Base-by-base conservation (phyloP, 2,113 vertebrate species). In the Oreochromis niloticus region DNA sequence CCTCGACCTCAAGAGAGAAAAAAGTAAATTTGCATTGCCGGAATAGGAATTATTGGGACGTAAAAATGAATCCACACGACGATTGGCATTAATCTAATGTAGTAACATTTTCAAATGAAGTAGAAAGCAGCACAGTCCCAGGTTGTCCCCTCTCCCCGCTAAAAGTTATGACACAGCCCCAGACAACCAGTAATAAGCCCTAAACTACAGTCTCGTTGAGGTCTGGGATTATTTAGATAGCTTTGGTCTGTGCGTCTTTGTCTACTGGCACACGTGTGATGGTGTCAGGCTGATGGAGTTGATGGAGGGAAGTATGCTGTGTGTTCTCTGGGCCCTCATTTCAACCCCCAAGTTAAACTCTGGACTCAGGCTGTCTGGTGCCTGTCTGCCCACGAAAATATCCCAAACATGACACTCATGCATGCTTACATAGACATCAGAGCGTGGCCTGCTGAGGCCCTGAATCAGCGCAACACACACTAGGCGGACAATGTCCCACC, bases 301-400 rank as follows among this genome's bases (percentile, higher is more conserved):
- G 61, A 68, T 68, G 19, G 66, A 81, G 36, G 68, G 57, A 91
- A 34, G 34, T 55, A 14, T 82, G 66, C 17, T 85, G 41, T 56
- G 32, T 78, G 61, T 82, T 84, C 24, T 75, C 24, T 22, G 27
- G 43, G 14, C 81, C 30, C 16, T 46, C 24, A 56, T 80, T 87
- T 82, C 43, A 85, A 80, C 80, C 90, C 85, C 84, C 50, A 63
- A 92, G 88, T 81, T 87, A 68, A 88, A 84, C 90, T 89, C 86
- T 73, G 84, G 87, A 87, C 86, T 91, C 85, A 78, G 88, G 83
- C 88, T 92, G 88, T 92, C 91, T 93, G 92, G 92, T 92, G 94
- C 91, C 90, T 86, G 90, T 93, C 93, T 88, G 88, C 80, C 91
- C 90, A 82, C 89, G 13, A 88, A 91, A 91, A 86, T 85, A 88